Base-by-base conservation (phyloP, 1,140 invertebrate genomes). In the Tetramorium simillimum region DNA sequence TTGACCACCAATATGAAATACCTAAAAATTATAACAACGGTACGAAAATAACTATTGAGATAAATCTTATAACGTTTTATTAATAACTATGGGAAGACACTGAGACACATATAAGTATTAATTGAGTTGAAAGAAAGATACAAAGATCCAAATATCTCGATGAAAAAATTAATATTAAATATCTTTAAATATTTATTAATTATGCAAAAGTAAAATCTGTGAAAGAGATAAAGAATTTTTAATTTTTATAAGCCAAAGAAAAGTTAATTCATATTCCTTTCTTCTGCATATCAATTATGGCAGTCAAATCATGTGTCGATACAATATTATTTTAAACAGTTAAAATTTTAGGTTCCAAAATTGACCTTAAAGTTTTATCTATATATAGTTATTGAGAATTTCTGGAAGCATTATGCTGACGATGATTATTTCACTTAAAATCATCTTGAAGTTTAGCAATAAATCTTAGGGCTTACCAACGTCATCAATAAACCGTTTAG, bases 401-500 rank as follows among this genome's bases (percentile, higher is more conserved):
- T 43, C 24, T 70, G 14, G 1, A 16, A 46, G n/a, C 1, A 33
- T 51, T 28, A 72, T 18, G 6, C 24, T 69, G 16, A 72, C 14
- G 9, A n/a, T 72, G 24, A n/a, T 33, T 51, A 40, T 40, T n/a
- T 12, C 2, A n/a, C 24, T 7, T 73, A 73, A 73, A 33, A 73
- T 73, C 1, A 12, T 33, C 28, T 73, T 4, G 2, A 73, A n/a
- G 37, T 73, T 28, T 46, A 37, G 40, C 40, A 10, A 70, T 73
- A 73, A 73, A 33, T 73, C 69, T 51, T 40, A 14, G 14, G 21
- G 10, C 56, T 76, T 46, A 62, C 40, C 73, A 62, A 77, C 56
- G 56, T 77, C 56, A 62, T 46, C 16, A 77, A n/a, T 62, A 77
- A 77, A 62, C 37, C 56, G 37, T 46, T 77, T 43, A 77, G 7